Conservation (phyloP, 2,888 invertebrate genomes). For the Ormyrus labotus region DNA sequence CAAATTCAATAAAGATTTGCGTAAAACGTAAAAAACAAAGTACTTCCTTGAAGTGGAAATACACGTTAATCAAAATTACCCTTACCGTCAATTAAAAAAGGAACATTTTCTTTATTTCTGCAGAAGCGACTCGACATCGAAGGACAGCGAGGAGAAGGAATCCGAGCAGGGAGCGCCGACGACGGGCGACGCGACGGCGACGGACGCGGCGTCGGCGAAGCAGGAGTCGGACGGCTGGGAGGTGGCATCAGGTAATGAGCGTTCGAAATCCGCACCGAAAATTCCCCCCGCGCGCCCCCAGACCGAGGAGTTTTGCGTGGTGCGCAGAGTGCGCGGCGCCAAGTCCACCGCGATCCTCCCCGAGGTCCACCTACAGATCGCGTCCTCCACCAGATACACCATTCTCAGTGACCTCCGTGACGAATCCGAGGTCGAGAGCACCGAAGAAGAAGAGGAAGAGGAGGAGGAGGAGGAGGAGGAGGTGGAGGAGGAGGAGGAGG, state of each 20-base stretch:
- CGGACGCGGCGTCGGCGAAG: background rate
- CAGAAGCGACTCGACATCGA: constrained; percentile 53
- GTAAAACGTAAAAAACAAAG: too few species aligned
- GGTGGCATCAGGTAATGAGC: constrained; percentile 67
- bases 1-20: too few species aligned
- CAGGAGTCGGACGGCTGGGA: constrained; percentile 62
- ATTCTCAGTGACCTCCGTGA: constrained; percentile 39
- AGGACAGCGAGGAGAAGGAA: constrained; percentile 24
- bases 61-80: background rate
- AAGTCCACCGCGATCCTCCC: constrained; percentile 41
- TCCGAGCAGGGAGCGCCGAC: too few species aligned
- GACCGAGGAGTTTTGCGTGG: constrained; percentile 44
- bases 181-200: too few species aligned
- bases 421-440: background rate
- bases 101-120: constrained; percentile 45
- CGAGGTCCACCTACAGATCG: constrained; percentile 28
- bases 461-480: constrained; percentile 7
- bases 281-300: background rate
- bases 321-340: constrained; percentile 39
- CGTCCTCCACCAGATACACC: constrained; percentile 53
- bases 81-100: background rate
- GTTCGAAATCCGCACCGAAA: constrained; percentile 33
- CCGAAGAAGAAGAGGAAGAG: background rate
- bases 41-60: too few species aligned
- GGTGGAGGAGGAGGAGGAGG: constrained; percentile 21